phyloP scores from a whole-genome alignment of 2,797 vertebrate species.

The Falco biarmicus region DNA sequence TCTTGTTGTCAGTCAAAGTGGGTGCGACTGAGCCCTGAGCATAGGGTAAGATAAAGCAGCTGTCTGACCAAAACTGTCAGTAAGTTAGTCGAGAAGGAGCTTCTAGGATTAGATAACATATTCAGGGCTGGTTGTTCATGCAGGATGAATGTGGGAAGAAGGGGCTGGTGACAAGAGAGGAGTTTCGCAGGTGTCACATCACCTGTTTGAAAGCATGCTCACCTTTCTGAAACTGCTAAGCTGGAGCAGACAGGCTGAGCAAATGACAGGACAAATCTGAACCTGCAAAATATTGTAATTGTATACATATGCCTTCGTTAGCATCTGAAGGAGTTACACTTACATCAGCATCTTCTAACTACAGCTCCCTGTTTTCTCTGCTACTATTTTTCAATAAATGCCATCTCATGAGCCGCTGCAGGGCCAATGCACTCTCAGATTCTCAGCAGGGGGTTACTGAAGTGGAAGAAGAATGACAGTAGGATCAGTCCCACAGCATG shows the following conservation, averaged over 20 bases:
- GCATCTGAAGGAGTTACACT: background rate
- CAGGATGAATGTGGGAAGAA: background rate
- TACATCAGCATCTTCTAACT: background rate
- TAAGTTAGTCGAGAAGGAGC: background rate
- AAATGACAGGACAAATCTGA: background rate
- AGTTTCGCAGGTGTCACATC: background rate
- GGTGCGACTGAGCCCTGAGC: background rate
- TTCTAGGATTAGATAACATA: background rate
- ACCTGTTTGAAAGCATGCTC: background rate
- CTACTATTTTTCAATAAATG: background rate
- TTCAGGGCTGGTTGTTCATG: background rate
- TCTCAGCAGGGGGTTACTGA: background rate
- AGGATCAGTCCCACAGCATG: background rate
- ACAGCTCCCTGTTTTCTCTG: background rate
- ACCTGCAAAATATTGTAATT: background rate
- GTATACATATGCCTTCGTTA: background rate
- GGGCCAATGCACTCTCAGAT: background rate
- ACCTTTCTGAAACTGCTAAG: background rate
- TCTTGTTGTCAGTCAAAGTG: background rate
- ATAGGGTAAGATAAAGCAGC: conserved; percentile 6
- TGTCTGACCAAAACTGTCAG: conserved; percentile 12
- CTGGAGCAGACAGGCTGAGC: background rate
- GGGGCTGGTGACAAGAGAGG: background rate
- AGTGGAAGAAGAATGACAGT: background rate
- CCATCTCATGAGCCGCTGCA: accelerated